Base-by-base conservation (phyloP, 2,797 vertebrate species). In the Eurystomus glaucurus region DNA sequence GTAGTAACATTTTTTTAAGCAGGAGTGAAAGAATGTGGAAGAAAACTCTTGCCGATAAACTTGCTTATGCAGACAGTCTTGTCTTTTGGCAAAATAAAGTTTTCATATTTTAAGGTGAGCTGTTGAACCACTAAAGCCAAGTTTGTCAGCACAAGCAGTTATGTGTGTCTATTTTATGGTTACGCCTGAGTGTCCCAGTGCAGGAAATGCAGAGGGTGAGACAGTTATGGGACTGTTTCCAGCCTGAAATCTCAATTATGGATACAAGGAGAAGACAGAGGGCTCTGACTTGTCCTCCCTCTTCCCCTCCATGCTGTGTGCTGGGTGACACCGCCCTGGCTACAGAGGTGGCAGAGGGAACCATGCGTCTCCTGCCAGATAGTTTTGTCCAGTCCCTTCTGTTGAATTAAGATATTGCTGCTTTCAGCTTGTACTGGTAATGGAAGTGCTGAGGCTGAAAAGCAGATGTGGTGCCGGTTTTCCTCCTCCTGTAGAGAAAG, bases 1-100 rank as follows among this genome's bases (percentile, higher is more conserved):
- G 60, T 80, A 83, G 80, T 16, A 50, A 58, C 81, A 60, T 64
- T 78, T 82, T 66, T 83, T 90, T 76, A 78, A 96, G 77, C 52
- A 71, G 52, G 39, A 90, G 60, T 55, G 39, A 50, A 83, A 45
- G 58, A 91, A 91, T 64, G 68, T 78, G 75, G 72, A 64, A 80
- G 45, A 79, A 66, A 87, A 65, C 45, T 76, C 60, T 80, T 83
- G 68, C 68, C 64, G 83, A 8, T 52, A 19, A 74, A 25, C 41
- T 91, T 80, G 31, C 64, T 89, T 64, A 4, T 60, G 71, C 68
- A 91, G 87, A 74, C 6, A 1, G 26, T 51, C 75, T 28, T 71
- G 31, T 72, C 17, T 76, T 51, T 57, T 75, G 91, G 87, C 71
- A 43, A 68, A 62, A 61, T 43, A 20, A 72, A n/a, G 6, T 54